Percentiles rank a stretch among this genome's conserved stretches.
phyloP scores from a whole-genome alignment of 1,140 invertebrate genomes.

The Venustaconcha ellipsiformis region DNA sequence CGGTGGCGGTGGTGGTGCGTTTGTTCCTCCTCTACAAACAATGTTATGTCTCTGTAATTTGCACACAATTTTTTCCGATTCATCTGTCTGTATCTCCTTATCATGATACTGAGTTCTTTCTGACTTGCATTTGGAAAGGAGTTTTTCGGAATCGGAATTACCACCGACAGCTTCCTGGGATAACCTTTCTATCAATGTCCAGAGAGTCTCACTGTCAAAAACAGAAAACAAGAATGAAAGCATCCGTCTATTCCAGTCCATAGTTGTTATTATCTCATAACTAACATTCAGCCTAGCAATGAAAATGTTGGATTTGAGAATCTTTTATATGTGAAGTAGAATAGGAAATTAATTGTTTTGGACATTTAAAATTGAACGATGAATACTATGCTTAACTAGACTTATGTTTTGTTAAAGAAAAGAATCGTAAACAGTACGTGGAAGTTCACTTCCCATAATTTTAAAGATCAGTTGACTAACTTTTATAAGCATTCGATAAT shows the following conservation, averaged over 20 bases:
- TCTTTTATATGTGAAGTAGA: too few relatives aligned
- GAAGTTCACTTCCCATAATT: too few relatives aligned
- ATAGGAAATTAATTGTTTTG: too few relatives aligned
- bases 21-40: neutral
- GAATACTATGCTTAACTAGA: too few relatives aligned
- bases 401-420: too few relatives aligned
- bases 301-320: too few relatives aligned
- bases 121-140: conserved; percentile 26
- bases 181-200: conserved; percentile 51
- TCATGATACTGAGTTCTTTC: conserved; percentile 26
- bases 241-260: too few relatives aligned
- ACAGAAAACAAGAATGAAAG: neutral
- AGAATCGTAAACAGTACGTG: too few relatives aligned
- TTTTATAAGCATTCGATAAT: too few relatives aligned
- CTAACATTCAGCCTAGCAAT: too few relatives aligned
- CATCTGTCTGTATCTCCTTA: conserved; percentile 53
- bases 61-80: neutral
- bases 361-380: too few relatives aligned
- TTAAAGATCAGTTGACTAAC: too few relatives aligned
- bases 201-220: conserved; percentile 52
- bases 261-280: neutral
- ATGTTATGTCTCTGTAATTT: neutral
- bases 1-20: neutral
- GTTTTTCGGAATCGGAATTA: conserved; percentile 12
- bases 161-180: conserved; percentile 43